Evolutionary conservation across 2,888 invertebrate genomes (phyloP).

Genomic region (Drosophila mulleri): DNA sequence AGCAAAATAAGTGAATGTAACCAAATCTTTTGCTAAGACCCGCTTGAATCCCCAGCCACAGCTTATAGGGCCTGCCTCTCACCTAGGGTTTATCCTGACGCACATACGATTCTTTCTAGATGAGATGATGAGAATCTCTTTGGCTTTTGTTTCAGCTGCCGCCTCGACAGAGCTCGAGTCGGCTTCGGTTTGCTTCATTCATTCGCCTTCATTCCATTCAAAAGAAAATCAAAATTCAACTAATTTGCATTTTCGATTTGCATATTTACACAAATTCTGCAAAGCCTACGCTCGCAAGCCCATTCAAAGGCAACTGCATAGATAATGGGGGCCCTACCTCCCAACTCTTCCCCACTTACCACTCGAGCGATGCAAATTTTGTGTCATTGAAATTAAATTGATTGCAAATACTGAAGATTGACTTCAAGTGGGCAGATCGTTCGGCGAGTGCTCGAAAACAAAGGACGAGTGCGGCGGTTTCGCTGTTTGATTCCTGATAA

Average conservation of each 20-base stretch:
- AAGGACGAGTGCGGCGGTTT: slow-evolving; percentile 28
- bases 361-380: slow-evolving; percentile 59
- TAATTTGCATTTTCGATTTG: slow-evolving; percentile 79
- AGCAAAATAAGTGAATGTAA: background rate
- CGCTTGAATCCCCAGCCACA: background rate
- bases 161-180: background rate
- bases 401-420: slow-evolving; percentile 80
- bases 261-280: slow-evolving; percentile 72
- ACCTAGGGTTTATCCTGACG: background rate
- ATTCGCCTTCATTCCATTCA: slow-evolving; percentile 60
- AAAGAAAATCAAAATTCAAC: slow-evolving; percentile 74
- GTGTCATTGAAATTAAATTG: slow-evolving; percentile 80
- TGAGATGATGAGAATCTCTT: slow-evolving; percentile 47
- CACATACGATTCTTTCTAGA: slow-evolving; percentile 46
- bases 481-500: slow-evolving; percentile 58
- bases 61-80: slow-evolving; percentile 10
- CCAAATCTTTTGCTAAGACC: background rate
- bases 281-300: slow-evolving; percentile 46
- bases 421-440: slow-evolving; percentile 67
- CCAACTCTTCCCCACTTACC: background rate
- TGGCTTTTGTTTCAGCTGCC: slow-evolving; percentile 43
- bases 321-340: slow-evolving; percentile 11
- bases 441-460: slow-evolving; percentile 41
- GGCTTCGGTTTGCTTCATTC: slow-evolving; percentile 36
- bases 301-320: slow-evolving; percentile 30